Evolutionary conservation across 2,888 invertebrate genomes (phyloP).

Genomic region (Volucella bombylans): DNA sequence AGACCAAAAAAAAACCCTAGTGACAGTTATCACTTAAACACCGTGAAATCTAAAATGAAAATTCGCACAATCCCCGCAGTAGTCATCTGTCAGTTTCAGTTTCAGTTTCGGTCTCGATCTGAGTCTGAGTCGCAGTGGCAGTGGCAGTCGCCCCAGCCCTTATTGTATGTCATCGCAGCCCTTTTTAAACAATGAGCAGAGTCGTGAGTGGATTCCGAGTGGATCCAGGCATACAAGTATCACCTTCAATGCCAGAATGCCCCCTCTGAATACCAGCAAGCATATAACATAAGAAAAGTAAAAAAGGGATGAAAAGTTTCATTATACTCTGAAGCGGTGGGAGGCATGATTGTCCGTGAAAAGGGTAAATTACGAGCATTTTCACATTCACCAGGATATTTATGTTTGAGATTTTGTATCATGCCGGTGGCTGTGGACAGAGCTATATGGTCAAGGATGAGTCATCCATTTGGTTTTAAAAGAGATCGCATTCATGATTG

Average conservation of each 20-base stretch:
- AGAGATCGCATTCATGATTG: conserved; percentile 27
- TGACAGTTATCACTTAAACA: conserved; percentile 60
- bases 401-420: conserved; percentile 38
- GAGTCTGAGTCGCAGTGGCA: not conserved
- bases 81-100: conserved; percentile 61
- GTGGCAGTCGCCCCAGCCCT: conserved; percentile 6
- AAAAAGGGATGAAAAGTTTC: conserved; percentile 45
- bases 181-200: conserved; percentile 6
- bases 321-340: conserved; percentile 17
- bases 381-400: conserved; percentile 11
- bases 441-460: conserved; percentile 40
- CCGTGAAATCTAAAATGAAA: conserved; percentile 48
- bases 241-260: conserved; percentile 24
- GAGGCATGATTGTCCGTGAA: not conserved
- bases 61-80: conserved; percentile 13
- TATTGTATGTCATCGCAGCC: conserved; percentile 7
- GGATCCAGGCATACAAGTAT: not conserved
- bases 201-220: conserved; percentile 1
- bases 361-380: not conserved
- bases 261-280: conserved; percentile 1
- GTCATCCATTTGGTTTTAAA: conserved; percentile 24
- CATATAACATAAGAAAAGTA: conserved; percentile 40
- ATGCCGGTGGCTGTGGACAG: conserved; percentile 31
- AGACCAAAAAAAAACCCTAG: conserved; percentile 11
- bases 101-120: not conserved